A percentile compares a stretch with the other conserved stretches of the same genome.
These are phyloP conservation scores for Lycodopsis pacificus DNA, from an alignment of 2,797 vertebrate species.

Conservation along the genomic window DNA sequence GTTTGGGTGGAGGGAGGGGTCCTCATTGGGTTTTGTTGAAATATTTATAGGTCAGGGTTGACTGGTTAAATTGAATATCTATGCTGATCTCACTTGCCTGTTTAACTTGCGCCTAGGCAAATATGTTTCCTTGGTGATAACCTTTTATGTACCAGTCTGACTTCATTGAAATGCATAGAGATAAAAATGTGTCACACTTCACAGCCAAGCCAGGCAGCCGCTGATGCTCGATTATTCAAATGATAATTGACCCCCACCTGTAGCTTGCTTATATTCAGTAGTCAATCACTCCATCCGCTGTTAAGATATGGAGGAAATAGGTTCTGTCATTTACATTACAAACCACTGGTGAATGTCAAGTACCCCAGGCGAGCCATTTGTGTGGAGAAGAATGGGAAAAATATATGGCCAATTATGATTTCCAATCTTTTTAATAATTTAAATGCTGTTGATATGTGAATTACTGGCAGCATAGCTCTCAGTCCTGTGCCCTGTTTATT, in stretches of 20 bases:
- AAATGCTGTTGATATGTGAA: constrained; percentile 86
- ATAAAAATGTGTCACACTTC: constrained; percentile 99
- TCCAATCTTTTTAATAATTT: constrained; percentile 90
- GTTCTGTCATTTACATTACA: constrained; percentile 99
- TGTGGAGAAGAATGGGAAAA: constrained; percentile 88
- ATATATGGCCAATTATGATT: constrained; percentile 94
- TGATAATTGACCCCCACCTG: constrained; percentile 99
- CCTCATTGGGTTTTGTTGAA: constrained; percentile 99
- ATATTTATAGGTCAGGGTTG: constrained; percentile 99
- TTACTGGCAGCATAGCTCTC: constrained; percentile 80
- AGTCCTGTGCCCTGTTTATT: constrained; percentile 74
- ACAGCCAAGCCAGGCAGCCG: constrained; percentile 90
- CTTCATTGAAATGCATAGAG: constrained; percentile 99
- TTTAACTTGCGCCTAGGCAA: constrained; percentile 99
- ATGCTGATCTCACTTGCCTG: constrained; percentile 99
- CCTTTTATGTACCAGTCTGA: constrained; percentile 99
- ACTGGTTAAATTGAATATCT: constrained; percentile 99
- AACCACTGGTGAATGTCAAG: constrained; percentile 96
- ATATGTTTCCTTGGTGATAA: constrained; percentile 99
- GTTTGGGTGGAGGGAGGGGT: constrained; percentile 74
- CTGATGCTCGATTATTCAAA: constrained; percentile 98
- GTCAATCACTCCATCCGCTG: constrained; percentile 97
- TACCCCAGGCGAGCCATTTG: constrained; percentile 87
- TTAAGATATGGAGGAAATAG: constrained; percentile 96
- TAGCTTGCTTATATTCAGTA: constrained; percentile 95